Base-by-base conservation (phyloP, 2,888 invertebrate species). In the Andrena flavipes region DNA sequence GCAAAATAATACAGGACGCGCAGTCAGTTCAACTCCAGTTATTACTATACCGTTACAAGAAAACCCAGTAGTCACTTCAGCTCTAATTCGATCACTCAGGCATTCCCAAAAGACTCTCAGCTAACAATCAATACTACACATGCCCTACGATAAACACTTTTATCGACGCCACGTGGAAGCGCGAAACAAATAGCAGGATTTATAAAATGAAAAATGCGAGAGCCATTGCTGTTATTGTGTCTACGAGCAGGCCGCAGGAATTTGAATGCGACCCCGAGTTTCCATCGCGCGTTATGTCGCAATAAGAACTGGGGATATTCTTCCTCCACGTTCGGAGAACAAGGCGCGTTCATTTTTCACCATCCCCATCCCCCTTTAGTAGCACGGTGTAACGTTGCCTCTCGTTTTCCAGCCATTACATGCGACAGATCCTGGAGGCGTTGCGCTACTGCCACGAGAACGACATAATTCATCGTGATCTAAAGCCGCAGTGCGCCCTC, bases 401-500 rank as follows among this genome's bases (percentile, higher is more conserved):
- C 88, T 79, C 80, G 63, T 86, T 88, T 88, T 95, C 2, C 96
- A 99, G 99, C 94, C 99, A 99, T 95, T 99, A 99, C 95, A 98
- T 99, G 98, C 96, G 99, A 74, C 99, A 99, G 95, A 98, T 99
- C 86, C 95, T 99, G 87, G 99, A 99, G 94, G 99, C 99, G 1
- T 95, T 99, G 71, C 96, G 98, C 91, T 99, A 99, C 95, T 99
- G 99, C 94, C 99, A 99, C 95, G 98, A 98, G 94, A 99, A 99
- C 94, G 98, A 99, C 94, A 99, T 99, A 90, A 97, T 99, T 91
- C 99, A 99, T 94, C 96, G 99, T 84, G 99, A 99, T 95, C 97
- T 99, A 89, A 97, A 99, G 91, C 99, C 99, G 10, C 99, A 99
- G 92, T 99, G 99, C 95, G 98, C 99, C 69, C 95, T 99, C 68